Percentiles rank a stretch among this genome's conserved stretches.
These are phyloP conservation scores for Chelmon rostratus DNA, from an alignment of 2,797 vertebrate genomes.

Conservation along the genomic window DNA sequence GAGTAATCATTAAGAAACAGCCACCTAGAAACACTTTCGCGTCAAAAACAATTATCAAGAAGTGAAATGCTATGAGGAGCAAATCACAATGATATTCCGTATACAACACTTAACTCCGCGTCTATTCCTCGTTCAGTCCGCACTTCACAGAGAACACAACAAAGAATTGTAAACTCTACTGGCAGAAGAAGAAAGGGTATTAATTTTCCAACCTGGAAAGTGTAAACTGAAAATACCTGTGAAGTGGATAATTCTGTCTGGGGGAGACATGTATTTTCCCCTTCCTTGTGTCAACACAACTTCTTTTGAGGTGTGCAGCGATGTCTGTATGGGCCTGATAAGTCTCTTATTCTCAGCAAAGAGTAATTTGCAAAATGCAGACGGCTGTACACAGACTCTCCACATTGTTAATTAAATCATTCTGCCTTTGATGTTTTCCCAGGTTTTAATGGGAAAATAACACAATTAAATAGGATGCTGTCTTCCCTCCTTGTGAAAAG, in stretches of 20 bases:
- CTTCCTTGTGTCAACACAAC: constrained; percentile 85
- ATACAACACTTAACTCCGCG: constrained; percentile 55
- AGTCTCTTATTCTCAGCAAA: constrained; percentile 87
- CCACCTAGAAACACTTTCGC: constrained; percentile 43
- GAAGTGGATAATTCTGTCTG: constrained; percentile 86
- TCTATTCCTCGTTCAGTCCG: constrained; percentile 39
- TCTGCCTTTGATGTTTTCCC: constrained; percentile 86
- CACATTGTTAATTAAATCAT: constrained; percentile 89
- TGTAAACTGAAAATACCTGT: constrained; percentile 84
- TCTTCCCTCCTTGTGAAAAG: constrained; percentile 69
- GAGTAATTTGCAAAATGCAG: constrained; percentile 85
- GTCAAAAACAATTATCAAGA: constrained; percentile 64
- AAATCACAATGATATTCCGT: constrained; percentile 55
- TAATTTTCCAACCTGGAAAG: constrained; percentile 82
- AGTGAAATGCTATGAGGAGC: constrained; percentile 53
- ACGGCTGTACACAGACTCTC: constrained; percentile 83
- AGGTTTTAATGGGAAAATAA: constrained; percentile 86
- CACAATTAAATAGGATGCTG: constrained; percentile 82
- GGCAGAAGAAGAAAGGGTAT: constrained; percentile 80
- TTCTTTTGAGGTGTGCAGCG: constrained; percentile 85
- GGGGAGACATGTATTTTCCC: constrained; percentile 80
- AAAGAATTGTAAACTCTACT: constrained; percentile 76
- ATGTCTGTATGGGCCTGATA: constrained; percentile 87
- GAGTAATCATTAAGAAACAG: constrained; percentile 72
- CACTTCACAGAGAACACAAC: constrained; percentile 70